Evolutionary conservation across 2,888 invertebrate species (phyloP), one percentile per base, ranked within the genome.

Genomic region (Notocelia uddmanniana): DNA sequence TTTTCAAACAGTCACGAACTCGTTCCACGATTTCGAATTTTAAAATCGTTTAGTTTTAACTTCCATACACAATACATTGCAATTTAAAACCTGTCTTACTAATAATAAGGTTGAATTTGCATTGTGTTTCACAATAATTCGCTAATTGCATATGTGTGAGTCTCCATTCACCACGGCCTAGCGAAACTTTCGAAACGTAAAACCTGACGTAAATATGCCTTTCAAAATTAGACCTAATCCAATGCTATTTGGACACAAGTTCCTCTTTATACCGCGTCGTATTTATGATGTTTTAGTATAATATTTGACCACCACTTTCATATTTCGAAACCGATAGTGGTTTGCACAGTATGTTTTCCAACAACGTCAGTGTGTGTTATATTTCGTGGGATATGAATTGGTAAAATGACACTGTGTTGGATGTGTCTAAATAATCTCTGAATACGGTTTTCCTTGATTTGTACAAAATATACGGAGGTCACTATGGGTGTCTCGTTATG

Each of bases 161-260:
- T 84, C 76, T 78, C 88, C 87, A 87, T 88, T 88, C 88, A 82
- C 86, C 78, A 74, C 76, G 62, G 57, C 70, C 66, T 68, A 5
- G 41, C 15, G 21, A 52, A 60, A 55, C 59, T 69, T 69, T 66
- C 60, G 60, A 34, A 48, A 26, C 3, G n/a, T 11, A 11, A 23
- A 60, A 54, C 34, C 6, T 23, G 1, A 37, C 58, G 23, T 50
- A n/a, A 52, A 11, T 26, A 8, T 37, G 19, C 45, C 11, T 18
- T 66, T 45, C 34, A 3, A 73, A 41, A 55, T 26, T 6, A 6
- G 19, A 48, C 72, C 72, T 67, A 76, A 75, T 41, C 0, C 0
- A 0, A 0, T 41, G 1, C 0, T 0, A 0, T 0, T 15, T 26
- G 70, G 48, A 62, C 62, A 9, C 11, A 8, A 70, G 37, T 73